Conservation (phyloP, 2,888 invertebrate genomes). For the Petrolisthes manimaculis region DNA sequence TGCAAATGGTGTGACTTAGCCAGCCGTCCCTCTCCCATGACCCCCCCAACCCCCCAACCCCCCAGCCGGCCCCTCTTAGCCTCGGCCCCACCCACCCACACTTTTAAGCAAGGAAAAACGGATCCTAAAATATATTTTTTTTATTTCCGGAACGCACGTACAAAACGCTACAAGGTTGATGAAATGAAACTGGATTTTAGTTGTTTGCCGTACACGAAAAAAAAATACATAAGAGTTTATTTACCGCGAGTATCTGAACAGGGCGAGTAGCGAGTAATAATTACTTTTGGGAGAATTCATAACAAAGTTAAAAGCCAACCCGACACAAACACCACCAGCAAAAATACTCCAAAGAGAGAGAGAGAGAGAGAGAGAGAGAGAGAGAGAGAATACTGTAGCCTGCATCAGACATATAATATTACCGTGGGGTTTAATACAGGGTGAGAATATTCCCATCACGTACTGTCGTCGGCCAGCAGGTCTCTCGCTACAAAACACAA, state of each 20-base stretch:
- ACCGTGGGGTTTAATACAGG: no score
- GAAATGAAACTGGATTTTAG: slow-evolving; percentile 39
- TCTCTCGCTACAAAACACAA: no score
- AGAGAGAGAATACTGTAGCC: no score
- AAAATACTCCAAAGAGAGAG: no score
- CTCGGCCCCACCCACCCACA: no score
- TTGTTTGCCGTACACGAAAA: slow-evolving; percentile 24
- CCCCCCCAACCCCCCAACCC: not conserved
- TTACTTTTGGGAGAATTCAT: slow-evolving; percentile 1
- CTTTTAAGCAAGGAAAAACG: slow-evolving; percentile 8
- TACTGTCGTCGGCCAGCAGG: no score
- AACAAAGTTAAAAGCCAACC: not conserved
- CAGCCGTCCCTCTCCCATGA: not conserved
- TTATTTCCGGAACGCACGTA: slow-evolving; percentile 2
- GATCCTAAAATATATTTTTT: slow-evolving; percentile 22
- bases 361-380: no score
- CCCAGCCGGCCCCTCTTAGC: no score
- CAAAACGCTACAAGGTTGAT: slow-evolving; percentile 29
- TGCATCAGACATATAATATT: no score
- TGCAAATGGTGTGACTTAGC: slow-evolving; percentile 6
- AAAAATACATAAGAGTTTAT: slow-evolving; percentile 24
- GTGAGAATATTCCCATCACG: no score
- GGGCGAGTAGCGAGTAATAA: not conserved
- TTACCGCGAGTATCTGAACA: slow-evolving; percentile 17
- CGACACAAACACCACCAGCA: slow-evolving; percentile 9